These are phyloP conservation scores for Brachyalestes nurse DNA, from an alignment of 2,797 vertebrate species.

Conservation along the genomic window DNA sequence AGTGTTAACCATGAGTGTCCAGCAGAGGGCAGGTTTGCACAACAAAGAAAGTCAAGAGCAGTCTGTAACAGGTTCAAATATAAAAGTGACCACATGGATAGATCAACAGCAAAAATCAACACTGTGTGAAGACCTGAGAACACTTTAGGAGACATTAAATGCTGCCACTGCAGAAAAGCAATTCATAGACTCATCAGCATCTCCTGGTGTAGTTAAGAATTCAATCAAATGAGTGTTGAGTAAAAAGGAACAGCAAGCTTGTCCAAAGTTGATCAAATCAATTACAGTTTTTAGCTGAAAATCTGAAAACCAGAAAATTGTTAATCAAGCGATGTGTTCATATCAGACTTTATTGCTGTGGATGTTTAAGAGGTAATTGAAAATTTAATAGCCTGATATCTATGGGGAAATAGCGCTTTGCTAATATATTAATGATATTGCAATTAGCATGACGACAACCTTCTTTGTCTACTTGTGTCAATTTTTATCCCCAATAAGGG, in stretches of 20 bases:
- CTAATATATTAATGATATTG: constrained; percentile 52
- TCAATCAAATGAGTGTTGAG: constrained; percentile 39
- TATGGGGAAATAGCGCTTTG: constrained; percentile 56
- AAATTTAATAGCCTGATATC: constrained; percentile 65
- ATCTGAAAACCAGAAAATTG: constrained; percentile 54
- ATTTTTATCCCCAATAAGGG: background rate
- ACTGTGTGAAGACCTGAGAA: background rate
- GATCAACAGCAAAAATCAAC: background rate
- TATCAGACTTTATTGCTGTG: constrained; percentile 48
- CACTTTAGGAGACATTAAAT: no score
- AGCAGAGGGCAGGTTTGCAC: constrained; percentile 56
- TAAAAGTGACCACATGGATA: background rate
- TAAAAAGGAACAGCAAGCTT: constrained; percentile 24
- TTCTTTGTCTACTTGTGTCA: constrained; percentile 28
- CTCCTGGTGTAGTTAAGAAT: constrained; percentile 55
- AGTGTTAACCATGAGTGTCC: constrained; percentile 33
- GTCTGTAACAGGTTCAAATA: background rate
- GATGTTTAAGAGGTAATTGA: constrained; percentile 62
- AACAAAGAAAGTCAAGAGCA: constrained; percentile 3
- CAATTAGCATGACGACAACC: constrained; percentile 42
- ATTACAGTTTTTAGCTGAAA: constrained; percentile 56
- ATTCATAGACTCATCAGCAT: constrained; percentile 39
- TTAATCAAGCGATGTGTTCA: constrained; percentile 63
- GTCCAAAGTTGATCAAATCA: constrained; percentile 45
- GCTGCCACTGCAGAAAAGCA: background rate